Conservation (phyloP, 2,888 invertebrate species). For the Harpalus rubripes region DNA sequence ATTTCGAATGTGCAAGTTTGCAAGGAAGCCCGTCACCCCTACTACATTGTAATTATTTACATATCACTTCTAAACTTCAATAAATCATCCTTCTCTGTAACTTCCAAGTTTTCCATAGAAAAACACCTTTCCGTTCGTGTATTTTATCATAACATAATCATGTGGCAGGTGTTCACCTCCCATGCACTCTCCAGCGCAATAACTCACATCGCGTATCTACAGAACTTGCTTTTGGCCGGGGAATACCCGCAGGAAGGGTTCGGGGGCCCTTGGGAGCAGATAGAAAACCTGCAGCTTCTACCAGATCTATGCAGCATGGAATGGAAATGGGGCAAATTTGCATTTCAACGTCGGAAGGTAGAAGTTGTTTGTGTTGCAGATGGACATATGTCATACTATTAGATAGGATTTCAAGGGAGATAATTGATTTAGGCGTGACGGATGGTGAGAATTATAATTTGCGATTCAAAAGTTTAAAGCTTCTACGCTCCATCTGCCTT, state of each 20-base stretch:
- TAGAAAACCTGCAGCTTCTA: conserved; percentile 1
- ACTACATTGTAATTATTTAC: not conserved
- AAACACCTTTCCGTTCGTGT: not conserved
- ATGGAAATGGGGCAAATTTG: not conserved
- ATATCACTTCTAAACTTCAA: not conserved
- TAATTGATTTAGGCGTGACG: not conserved
- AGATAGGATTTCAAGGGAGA: not conserved
- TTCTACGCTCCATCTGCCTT: too few relatives aligned
- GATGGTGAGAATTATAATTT: not conserved
- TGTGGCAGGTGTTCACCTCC: conserved; percentile 26
- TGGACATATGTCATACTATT: not conserved
- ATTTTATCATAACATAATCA: conserved; percentile 32
- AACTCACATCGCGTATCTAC: conserved; percentile 18
- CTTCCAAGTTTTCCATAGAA: not conserved
- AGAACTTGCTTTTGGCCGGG: not conserved
- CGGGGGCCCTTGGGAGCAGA: not conserved
- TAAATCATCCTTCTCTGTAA: not conserved
- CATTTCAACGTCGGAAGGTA: not conserved
- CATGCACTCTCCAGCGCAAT: conserved; percentile 3
- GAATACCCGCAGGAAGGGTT: not conserved
- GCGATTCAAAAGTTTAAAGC: too few relatives aligned
- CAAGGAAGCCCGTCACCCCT: not conserved
- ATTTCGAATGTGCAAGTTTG: not conserved
- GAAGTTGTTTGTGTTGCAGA: not conserved
- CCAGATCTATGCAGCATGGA: not conserved